phyloP scores from a whole-genome alignment of 2,113 vertebrate genomes.

The Labeo rohita region DNA sequence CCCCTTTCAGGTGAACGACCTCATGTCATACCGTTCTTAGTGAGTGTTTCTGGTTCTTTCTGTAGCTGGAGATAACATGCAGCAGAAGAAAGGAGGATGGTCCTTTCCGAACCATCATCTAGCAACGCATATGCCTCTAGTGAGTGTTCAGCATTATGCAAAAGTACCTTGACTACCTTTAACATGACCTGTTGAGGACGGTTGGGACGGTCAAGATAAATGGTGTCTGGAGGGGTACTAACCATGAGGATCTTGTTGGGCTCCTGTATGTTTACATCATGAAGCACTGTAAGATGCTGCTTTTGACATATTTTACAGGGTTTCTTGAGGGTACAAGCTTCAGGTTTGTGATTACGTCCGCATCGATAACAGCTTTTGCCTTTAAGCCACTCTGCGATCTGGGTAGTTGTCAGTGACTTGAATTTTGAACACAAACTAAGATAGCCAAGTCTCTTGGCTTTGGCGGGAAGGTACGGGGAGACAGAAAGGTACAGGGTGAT shows the following conservation, averaged over 20 bases:
- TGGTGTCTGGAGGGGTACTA: background rate
- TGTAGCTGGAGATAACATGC: background rate
- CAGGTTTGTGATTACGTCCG: background rate
- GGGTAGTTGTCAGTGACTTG: conserved; percentile 21
- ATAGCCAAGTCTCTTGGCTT: background rate
- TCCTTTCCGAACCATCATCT: background rate
- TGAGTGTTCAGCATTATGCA: conserved; percentile 6
- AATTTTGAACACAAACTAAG: conserved; percentile 11
- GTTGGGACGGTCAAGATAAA: conserved; percentile 33
- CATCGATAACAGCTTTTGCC: conserved; percentile 21
- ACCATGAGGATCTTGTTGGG: conserved; percentile 7
- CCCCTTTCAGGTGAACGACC: conserved; percentile 10
- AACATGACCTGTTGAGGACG: conserved; percentile 22
- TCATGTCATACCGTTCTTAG: conserved; percentile 22
- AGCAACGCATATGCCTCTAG: conserved; percentile 13
- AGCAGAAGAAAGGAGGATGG: background rate
- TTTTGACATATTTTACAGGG: conserved; percentile 26
- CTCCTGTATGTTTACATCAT: background rate
- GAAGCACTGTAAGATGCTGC: conserved; percentile 31
- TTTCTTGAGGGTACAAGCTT: conserved; percentile 15
- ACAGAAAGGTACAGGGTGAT: background rate
- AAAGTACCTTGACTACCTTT: conserved; percentile 33
- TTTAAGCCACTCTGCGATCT: conserved; percentile 26
- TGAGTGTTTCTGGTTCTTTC: conserved; percentile 19
- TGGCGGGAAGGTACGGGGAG: background rate